Evolutionary conservation across 2,113 vertebrate species (phyloP), one percentile per base, ranked within the genome.

Genomic region (Rhabdomys dilectus): DNA sequence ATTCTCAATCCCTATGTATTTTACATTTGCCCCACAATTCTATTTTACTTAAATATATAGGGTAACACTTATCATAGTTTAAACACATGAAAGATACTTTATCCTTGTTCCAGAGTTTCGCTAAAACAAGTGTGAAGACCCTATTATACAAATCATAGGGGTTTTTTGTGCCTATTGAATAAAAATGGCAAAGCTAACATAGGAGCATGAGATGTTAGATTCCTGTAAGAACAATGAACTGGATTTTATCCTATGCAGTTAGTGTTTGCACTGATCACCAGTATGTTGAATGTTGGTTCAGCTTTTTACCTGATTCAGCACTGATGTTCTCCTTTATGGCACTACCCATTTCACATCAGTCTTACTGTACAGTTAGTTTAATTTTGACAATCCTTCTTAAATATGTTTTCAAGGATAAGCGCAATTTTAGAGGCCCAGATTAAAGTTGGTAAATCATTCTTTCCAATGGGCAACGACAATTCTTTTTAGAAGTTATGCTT

Each of bases 191-290:
- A 22, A 77, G 12, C 39, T 56, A 45, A 77, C n/a, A 5, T 11
- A 75, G 5, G 3, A 16, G 3, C 9, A 75, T 10, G 3, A 26
- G 70, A 26, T 29, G 6, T 66, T 70, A 96, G 60, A 60, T 26
- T 89, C 26, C 68, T 5, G 88, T 88, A 7, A 86, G 53, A 80
- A 45, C 39, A 96, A 85, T 80, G 36, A 91, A 88, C 34, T 78
- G 42, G 36, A 87, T 53, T 91, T 90, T 82, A 92, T 84, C 88
- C 88, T 36, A 93, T 17, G 22, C 85, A 93, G 19, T 75, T 17
- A 36, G 53, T 77, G 29, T 87, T 91, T 86, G 70, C 22, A 51
- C 90, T 84, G 51, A 24, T 92, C 56, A 31, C 85, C 21, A 68
- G 29, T 34, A 51, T 62, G 24, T 9, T 53, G 56, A 88, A 87